phyloP scores from a whole-genome alignment of 2,888 invertebrate species.

The Anodontia alba region DNA sequence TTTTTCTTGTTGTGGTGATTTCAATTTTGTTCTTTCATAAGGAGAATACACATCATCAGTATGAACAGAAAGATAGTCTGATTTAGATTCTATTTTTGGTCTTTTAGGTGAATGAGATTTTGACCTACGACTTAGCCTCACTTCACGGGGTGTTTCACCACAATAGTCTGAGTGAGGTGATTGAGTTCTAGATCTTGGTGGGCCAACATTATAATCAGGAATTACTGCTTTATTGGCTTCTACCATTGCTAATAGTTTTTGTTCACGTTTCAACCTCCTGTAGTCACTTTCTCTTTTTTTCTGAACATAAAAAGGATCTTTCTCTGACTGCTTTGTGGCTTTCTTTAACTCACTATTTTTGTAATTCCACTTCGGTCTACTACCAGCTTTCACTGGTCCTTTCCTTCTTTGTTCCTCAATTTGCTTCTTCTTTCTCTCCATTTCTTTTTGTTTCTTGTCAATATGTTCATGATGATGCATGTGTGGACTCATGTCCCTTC shows the following conservation, averaged over 20 bases:
- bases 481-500: conserved; percentile 42
- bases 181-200: conserved; percentile 45
- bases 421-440: conserved; percentile 43
- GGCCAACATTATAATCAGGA: conserved; percentile 65
- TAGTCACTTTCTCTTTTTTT: conserved; percentile 70
- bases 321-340: conserved; percentile 80
- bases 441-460: conserved; percentile 29
- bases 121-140: conserved; percentile 49
- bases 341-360: conserved; percentile 68
- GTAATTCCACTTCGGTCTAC: conserved; percentile 77
- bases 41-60: conserved; percentile 3
- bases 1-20: conserved; percentile 40
- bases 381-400: conserved; percentile 51
- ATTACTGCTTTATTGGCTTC: conserved; percentile 76
- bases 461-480: conserved; percentile 49
- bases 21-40: conserved; percentile 24
- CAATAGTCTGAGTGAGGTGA: conserved; percentile 65
- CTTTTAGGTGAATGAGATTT: conserved; percentile 66
- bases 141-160: conserved; percentile 59
- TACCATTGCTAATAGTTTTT: conserved; percentile 77
- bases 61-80: conserved; percentile 35
- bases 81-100: conserved; percentile 30
- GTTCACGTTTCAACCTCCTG: conserved; percentile 72
- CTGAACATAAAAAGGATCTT: conserved; percentile 78
- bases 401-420: conserved; percentile 43